Conservation (phyloP, 2,797 vertebrate species). For the Pogoniulus pusillus region DNA sequence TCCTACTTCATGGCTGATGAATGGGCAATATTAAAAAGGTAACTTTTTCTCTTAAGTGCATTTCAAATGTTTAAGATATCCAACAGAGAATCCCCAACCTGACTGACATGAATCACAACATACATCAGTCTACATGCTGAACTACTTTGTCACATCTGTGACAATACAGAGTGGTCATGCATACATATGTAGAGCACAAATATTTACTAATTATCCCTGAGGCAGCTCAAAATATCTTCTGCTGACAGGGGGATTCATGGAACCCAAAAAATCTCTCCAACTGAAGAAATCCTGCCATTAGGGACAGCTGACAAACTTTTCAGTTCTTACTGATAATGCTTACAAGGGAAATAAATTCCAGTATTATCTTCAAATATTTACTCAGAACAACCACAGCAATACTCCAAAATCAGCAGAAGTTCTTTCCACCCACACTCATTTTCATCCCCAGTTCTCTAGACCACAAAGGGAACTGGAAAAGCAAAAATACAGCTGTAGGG, state of each 20-base stretch:
- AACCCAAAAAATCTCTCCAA: neutral
- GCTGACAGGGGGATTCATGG: neutral
- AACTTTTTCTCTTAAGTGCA: neutral
- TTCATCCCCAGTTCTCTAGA: neutral
- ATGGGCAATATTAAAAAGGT: neutral
- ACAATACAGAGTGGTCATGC: neutral
- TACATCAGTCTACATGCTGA: neutral
- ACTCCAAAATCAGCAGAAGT: neutral
- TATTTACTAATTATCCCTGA: neutral
- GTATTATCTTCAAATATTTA: neutral
- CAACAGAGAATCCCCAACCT: neutral
- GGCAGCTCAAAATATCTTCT: neutral
- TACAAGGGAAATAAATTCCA: neutral
- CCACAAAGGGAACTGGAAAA: neutral
- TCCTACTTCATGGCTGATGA: neutral
- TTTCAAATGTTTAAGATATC: neutral
- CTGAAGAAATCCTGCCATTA: neutral
- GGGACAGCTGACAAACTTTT: neutral
- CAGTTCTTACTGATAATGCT: neutral
- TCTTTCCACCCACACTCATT: neutral
- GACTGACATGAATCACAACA: neutral
- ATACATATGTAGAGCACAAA: neutral
- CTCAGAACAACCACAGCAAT: neutral
- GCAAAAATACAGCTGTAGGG: slow-evolving; percentile 3
- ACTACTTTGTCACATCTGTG: neutral